A percentile compares a stretch with the other conserved stretches of the same genome.
These are phyloP conservation scores for Oceanites oceanicus DNA, from an alignment of 2,113 vertebrate genomes.

Conservation along the genomic window DNA sequence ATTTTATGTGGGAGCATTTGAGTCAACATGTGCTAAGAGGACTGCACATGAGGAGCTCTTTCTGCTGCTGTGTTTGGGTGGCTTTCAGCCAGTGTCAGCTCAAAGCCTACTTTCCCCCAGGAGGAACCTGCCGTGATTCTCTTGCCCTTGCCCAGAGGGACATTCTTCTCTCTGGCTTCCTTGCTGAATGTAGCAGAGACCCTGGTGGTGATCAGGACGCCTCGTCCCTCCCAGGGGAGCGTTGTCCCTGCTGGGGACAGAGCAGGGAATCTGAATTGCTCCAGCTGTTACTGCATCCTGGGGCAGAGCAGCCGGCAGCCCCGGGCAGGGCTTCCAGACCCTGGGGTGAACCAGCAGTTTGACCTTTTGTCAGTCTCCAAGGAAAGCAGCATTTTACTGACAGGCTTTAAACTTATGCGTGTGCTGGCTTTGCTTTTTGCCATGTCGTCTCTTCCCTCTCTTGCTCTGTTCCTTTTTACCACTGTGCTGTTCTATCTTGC, in stretches of 20 bases:
- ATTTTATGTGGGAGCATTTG: not conserved
- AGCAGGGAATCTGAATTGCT: not conserved
- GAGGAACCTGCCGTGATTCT: not conserved
- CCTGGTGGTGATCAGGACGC: not conserved
- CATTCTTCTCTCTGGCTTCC: not conserved
- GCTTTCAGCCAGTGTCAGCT: not conserved
- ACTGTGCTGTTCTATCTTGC: not conserved
- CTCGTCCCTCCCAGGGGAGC: not conserved
- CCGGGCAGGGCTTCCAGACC: not conserved
- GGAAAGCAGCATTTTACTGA: not conserved
- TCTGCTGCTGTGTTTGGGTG: not conserved
- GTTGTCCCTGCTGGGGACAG: not conserved
- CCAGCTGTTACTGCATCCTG: not conserved
- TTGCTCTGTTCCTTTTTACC: not conserved
- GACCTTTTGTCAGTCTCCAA: not conserved
- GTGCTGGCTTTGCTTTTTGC: not conserved
- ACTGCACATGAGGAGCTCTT: not conserved
- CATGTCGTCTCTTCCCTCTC: rapidly evolving
- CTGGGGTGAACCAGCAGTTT: not conserved
- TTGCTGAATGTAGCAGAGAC: not conserved
- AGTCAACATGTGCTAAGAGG: not conserved
- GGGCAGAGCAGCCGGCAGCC: not conserved
- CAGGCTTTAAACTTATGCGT: not conserved
- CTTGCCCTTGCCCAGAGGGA: not conserved
- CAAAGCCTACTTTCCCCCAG: not conserved